These are phyloP conservation scores for Macrosteles quadrilineatus DNA, from an alignment of 1,140 invertebrate genomes.

Conservation along the genomic window DNA sequence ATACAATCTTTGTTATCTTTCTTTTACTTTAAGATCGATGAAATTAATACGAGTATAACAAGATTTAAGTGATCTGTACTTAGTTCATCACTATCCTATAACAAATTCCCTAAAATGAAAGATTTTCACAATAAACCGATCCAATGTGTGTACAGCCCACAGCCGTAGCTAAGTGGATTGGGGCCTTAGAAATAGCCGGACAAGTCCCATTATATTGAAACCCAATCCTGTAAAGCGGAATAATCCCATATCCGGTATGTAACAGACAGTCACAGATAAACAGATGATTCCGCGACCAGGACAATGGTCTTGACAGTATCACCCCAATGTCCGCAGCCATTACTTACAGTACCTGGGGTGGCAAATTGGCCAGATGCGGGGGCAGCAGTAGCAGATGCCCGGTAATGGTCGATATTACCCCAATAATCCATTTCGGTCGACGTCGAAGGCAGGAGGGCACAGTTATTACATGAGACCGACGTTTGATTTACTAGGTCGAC, in stretches of 20 bases:
- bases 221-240: neutral
- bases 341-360: slow-evolving; percentile 11
- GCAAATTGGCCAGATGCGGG: slow-evolving; percentile 13
- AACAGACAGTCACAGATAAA: neutral
- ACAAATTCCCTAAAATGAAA: too few relatives aligned
- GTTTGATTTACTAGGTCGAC: slow-evolving; percentile 3
- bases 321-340: neutral
- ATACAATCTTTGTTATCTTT: too few relatives aligned
- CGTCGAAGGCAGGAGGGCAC: neutral
- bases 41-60: too few relatives aligned
- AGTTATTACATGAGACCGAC: neutral
- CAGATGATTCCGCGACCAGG: neutral
- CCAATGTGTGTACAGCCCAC: too few relatives aligned
- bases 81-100: too few relatives aligned
- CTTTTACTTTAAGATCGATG: too few relatives aligned
- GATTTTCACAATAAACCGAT: too few relatives aligned
- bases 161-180: neutral
- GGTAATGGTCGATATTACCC: slow-evolving; percentile 10
- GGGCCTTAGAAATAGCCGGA: neutral
- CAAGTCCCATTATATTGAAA: neutral
- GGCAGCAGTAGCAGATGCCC: slow-evolving; percentile 10
- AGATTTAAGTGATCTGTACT: too few relatives aligned
- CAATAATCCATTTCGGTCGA: slow-evolving; percentile 6
- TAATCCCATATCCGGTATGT: slow-evolving; percentile 8
- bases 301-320: slow-evolving; percentile 5